A percentile compares a stretch with the other conserved stretches of the same genome.
These are phyloP conservation scores for Misgurnus mizolepis DNA, from an alignment of 2,113 vertebrate genomes.

Conservation along the genomic window DNA sequence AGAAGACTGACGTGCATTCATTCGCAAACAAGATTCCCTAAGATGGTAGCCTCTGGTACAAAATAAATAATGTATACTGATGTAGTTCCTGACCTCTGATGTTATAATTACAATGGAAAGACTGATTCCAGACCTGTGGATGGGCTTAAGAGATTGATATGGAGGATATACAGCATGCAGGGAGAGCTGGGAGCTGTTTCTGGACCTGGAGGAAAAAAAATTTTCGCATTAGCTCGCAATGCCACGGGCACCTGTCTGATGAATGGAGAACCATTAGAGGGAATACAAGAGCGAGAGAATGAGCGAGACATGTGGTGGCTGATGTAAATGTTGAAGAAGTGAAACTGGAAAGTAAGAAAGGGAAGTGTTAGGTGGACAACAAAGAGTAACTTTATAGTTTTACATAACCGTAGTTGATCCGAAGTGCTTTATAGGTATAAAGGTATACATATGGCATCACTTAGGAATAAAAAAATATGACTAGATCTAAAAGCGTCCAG, in stretches of 20 bases:
- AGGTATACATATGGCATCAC: too few relatives aligned
- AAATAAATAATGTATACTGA: not conserved
- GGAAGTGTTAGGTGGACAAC: not conserved
- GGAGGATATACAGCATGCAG: constrained; percentile 18
- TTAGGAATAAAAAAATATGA: too few relatives aligned
- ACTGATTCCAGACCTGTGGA: constrained; percentile 16
- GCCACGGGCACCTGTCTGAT: constrained; percentile 22
- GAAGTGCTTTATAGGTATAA: too few relatives aligned
- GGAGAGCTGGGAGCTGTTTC: constrained; percentile 35
- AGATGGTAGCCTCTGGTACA: constrained; percentile 1
- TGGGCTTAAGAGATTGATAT: not conserved
- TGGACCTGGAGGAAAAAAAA: constrained; percentile 20
- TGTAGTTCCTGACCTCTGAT: constrained; percentile 2
- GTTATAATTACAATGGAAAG: not conserved
- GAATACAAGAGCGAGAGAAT: constrained; percentile 2
- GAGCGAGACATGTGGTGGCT: not conserved
- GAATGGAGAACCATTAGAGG: constrained; percentile 29
- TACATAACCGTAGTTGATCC: too few relatives aligned
- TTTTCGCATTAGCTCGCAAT: constrained; percentile 33
- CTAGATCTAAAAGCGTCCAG: too few relatives aligned
- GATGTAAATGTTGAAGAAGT: not conserved
- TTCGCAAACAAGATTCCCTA: not conserved
- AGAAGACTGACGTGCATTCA: constrained; percentile 10
- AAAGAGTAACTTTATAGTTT: not conserved
- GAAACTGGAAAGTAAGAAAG: not conserved